Evolutionary conservation across 2,888 invertebrate genomes (phyloP).

Genomic region (Emmelina monodactyla): DNA sequence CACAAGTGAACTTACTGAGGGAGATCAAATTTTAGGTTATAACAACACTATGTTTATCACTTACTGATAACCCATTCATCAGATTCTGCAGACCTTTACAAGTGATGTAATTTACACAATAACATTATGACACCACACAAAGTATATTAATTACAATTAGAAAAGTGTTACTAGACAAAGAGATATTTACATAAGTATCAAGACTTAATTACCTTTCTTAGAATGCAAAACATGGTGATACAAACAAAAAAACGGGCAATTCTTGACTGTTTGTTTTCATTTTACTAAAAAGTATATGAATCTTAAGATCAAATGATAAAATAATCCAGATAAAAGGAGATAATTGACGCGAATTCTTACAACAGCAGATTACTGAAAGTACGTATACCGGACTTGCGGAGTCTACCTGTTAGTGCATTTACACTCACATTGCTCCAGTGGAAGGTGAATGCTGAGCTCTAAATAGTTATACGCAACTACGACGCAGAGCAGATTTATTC

Average conservation of each 20-base stretch:
- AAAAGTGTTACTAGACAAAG: too few relatives aligned
- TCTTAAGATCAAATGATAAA: constrained; percentile 3
- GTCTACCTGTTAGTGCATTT: too few relatives aligned
- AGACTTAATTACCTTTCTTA: constrained; percentile 41
- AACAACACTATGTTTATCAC: constrained; percentile 15
- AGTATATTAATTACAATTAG: not conserved
- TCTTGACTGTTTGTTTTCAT: constrained; percentile 23
- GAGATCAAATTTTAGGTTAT: constrained; percentile 20
- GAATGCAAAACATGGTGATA: constrained; percentile 52
- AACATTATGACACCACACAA: too few relatives aligned
- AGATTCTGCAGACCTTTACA: constrained; percentile 7
- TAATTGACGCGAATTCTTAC: too few relatives aligned
- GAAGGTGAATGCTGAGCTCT: too few relatives aligned
- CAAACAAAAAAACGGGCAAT: constrained; percentile 19
- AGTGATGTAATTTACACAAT: constrained; percentile 9
- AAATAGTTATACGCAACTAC: too few relatives aligned
- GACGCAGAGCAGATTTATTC: too few relatives aligned
- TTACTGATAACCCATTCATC: constrained; percentile 2
- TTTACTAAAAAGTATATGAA: constrained; percentile 31
- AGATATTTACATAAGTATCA: constrained; percentile 22
- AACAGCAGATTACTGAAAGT: too few relatives aligned
- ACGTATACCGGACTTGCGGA: too few relatives aligned
- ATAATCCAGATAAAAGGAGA: constrained; percentile 46
- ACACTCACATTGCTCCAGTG: too few relatives aligned
- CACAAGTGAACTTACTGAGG: too few relatives aligned